Evolutionary conservation across 92 coral and sea anemone species (phyloP).

Genomic region (Desmophyllum pertusum): DNA sequence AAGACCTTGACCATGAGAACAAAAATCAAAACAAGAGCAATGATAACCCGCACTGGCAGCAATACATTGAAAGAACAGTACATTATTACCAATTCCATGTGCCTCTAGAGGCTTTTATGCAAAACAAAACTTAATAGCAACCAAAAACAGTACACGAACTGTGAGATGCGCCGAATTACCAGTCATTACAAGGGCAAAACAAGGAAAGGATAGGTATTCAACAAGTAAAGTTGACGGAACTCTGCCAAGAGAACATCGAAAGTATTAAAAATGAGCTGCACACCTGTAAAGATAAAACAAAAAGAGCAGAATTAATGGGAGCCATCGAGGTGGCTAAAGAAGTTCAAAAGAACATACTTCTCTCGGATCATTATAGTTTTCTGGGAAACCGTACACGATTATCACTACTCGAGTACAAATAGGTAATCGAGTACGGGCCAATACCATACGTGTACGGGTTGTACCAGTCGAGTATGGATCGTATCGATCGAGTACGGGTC

Average conservation of each 20-base stretch:
- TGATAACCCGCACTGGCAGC: too few species aligned
- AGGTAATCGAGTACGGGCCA: too few species aligned
- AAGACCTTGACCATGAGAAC: too few species aligned
- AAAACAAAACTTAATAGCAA: conserved; percentile 8
- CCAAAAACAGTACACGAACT: conserved; percentile 12
- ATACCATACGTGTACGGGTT: too few species aligned
- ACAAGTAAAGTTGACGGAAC: conserved; percentile 6
- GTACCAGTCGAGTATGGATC: too few species aligned
- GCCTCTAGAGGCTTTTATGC: conserved; percentile 25
- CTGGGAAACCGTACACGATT: too few species aligned
- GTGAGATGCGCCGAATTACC: conserved; percentile 8
- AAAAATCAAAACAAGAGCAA: too few species aligned
- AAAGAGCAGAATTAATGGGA: conserved; percentile 12
- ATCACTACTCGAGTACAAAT: too few species aligned
- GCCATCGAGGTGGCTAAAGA: conserved; percentile 33
- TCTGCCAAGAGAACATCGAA: conserved; percentile 14
- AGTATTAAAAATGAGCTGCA: conserved; percentile 2
- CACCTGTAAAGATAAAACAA: conserved; percentile 5
- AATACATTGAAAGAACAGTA: not conserved
- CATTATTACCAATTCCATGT: conserved; percentile 29
- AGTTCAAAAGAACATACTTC: conserved; percentile 20
- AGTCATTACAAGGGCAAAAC: not conserved
- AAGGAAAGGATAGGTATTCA: not conserved
- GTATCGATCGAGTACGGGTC: too few species aligned
- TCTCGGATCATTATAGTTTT: too few species aligned